Percentiles rank a stretch among this genome's conserved stretches.
Evolutionary conservation across 1,140 invertebrate species (phyloP).

Genomic region (Drosophila ironensis): DNA sequence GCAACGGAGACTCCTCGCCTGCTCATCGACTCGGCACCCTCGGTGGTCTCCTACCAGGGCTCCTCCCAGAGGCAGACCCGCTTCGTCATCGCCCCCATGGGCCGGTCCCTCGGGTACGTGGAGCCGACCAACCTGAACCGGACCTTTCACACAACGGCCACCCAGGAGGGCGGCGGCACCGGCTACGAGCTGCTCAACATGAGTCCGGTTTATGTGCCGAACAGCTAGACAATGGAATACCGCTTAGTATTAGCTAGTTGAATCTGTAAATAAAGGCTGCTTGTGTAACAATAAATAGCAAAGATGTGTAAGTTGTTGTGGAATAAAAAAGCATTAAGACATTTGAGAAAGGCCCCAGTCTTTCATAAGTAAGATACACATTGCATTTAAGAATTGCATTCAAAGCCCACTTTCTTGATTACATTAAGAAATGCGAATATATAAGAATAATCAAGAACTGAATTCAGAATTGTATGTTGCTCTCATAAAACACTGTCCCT

Average conservation of each 20-base stretch:
- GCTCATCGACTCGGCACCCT: conserved; percentile 70
- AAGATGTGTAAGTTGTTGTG: no score
- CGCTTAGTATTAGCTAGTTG: conserved; percentile 7
- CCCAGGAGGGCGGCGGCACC: conserved; percentile 16
- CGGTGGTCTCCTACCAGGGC: conserved; percentile 76
- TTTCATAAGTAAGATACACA: no score
- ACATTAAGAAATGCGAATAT: no score
- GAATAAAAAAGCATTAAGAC: no score
- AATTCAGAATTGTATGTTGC: no score
- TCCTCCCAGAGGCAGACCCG: conserved; percentile 71
- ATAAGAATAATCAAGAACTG: no score
- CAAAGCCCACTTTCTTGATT: not conserved
- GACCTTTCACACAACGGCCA: conserved; percentile 53
- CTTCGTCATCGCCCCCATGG: conserved; percentile 75
- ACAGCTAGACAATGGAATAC: conserved; percentile 31
- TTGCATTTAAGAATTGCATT: not conserved
- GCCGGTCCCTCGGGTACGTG: conserved; percentile 69
- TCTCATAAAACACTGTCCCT: no score
- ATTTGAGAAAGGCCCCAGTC: no score
- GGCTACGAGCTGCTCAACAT: conserved; percentile 58
- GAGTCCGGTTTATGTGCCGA: conserved; percentile 66
- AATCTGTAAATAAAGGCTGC: conserved; percentile 30
- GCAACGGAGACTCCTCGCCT: conserved; percentile 28
- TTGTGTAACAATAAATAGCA: not conserved
- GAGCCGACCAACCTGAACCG: conserved; percentile 74